Percentiles rank a stretch among this genome's conserved stretches.
These are phyloP conservation scores for Galago senegalensis DNA, from an alignment of 2,797 vertebrate species.

Conservation along the genomic window DNA sequence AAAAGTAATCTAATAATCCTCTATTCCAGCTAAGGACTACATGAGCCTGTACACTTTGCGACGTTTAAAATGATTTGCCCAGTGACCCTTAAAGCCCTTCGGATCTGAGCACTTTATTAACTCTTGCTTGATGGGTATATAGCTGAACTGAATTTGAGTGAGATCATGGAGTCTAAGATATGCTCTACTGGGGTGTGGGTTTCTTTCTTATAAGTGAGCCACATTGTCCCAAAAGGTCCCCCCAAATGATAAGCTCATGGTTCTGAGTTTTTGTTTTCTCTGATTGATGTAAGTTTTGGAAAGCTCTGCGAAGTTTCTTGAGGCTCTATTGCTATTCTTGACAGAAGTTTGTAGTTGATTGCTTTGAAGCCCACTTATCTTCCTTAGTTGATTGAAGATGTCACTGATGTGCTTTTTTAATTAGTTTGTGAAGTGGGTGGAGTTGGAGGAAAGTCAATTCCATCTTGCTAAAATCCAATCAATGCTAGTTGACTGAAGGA, in stretches of 20 bases:
- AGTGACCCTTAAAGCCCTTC: not conserved
- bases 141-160: not conserved
- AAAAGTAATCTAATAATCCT: slow-evolving; percentile 34
- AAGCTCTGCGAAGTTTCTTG: slow-evolving; percentile 60
- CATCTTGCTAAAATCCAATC: slow-evolving; percentile 86
- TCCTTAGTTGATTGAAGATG: slow-evolving; percentile 86
- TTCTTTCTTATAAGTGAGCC: not conserved
- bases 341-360: slow-evolving; percentile 73
- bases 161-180: slow-evolving; percentile 8
- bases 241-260: not conserved
- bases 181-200: not conserved
- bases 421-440: slow-evolving; percentile 88
- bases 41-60: slow-evolving; percentile 38
- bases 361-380: slow-evolving; percentile 83
- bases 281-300: slow-evolving; percentile 65
- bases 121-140: not conserved
- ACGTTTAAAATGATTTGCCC: slow-evolving; percentile 53
- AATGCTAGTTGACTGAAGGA: slow-evolving; percentile 86
- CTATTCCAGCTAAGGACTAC: slow-evolving; percentile 20
- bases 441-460: slow-evolving; percentile 87
- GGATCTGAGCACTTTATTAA: not conserved
- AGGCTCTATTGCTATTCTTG: slow-evolving; percentile 72
- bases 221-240: not conserved
- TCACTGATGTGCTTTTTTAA: slow-evolving; percentile 84
- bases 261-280: slow-evolving; percentile 43